Evolutionary conservation across 1,140 invertebrate species (phyloP).

Genomic region (silkworm (Bombyx mori)): DNA sequence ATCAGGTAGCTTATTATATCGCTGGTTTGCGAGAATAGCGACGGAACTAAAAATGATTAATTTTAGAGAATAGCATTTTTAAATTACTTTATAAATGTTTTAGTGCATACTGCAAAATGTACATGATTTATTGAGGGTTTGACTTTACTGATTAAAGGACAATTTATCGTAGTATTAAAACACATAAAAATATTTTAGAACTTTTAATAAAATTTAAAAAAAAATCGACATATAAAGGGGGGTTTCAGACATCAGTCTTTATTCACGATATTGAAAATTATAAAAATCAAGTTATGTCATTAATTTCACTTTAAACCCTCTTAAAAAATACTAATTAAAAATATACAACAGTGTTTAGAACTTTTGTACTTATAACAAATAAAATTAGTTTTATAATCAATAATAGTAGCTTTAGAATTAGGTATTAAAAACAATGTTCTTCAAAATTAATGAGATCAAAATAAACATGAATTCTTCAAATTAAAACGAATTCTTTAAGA

Average conservation of each 20-base stretch:
- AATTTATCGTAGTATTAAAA: not conserved
- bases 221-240: not conserved
- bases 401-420: not conserved
- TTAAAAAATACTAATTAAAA: constrained; percentile 1
- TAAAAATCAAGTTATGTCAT: constrained; percentile 1
- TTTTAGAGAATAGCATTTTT: no score
- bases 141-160: constrained; percentile 1
- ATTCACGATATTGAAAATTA: constrained; percentile 1
- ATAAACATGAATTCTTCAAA: not conserved
- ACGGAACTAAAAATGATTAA: no score
- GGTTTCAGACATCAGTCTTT: constrained; percentile 3
- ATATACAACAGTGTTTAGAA: constrained; percentile 1
- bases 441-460: not conserved
- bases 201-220: not conserved
- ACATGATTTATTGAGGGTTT: not conserved
- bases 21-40: no score
- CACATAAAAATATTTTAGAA: constrained; percentile 2
- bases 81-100: no score
- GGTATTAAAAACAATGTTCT: not conserved
- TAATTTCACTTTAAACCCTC: not conserved
- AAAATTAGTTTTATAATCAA: not conserved
- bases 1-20: no score
- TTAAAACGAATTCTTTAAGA: no score
- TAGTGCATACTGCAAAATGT: not conserved
- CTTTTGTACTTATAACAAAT: constrained; percentile 2